phyloP scores from a whole-genome alignment of 2,113 vertebrate species.

The Pimephales promelas region DNA sequence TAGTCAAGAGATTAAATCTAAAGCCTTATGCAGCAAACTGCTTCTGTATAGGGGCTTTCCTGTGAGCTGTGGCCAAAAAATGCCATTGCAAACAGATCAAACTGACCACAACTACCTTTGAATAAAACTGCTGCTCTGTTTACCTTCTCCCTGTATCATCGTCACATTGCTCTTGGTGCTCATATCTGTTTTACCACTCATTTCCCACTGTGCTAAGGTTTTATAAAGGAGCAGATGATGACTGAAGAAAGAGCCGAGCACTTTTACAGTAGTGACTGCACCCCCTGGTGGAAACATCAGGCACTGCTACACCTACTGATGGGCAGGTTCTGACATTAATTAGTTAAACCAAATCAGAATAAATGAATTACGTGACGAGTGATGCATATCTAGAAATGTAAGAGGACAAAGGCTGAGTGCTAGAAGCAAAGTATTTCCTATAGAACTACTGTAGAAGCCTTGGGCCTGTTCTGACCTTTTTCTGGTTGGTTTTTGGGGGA shows the following conservation, averaged over 20 bases:
- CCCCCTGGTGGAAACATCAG: conserved; percentile 40
- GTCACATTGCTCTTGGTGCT: background rate
- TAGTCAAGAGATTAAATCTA: conserved; percentile 43
- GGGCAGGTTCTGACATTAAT: background rate
- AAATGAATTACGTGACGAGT: background rate
- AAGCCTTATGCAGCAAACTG: conserved; percentile 25
- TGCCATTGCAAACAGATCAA: conserved; percentile 1
- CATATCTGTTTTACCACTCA: conserved; percentile 18
- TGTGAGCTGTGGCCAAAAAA: conserved; percentile 39
- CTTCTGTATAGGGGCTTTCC: conserved; percentile 41
- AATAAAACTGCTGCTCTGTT: conserved; percentile 6
- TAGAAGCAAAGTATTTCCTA: background rate
- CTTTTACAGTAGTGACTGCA: conserved; percentile 23
- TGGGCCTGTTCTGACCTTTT: background rate
- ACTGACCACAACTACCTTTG: conserved; percentile 32
- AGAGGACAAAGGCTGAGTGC: background rate
- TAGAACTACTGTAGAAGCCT: background rate
- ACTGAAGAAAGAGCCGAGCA: background rate
- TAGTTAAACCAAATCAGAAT: background rate
- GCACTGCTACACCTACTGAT: background rate
- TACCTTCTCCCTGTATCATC: background rate
- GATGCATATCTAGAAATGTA: background rate
- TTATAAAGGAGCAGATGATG: conserved; percentile 29
- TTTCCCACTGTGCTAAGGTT: conserved; percentile 50
- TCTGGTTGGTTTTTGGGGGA: background rate